Conservation (phyloP, 1,140 invertebrate species). For the Anastrepha ludens region DNA sequence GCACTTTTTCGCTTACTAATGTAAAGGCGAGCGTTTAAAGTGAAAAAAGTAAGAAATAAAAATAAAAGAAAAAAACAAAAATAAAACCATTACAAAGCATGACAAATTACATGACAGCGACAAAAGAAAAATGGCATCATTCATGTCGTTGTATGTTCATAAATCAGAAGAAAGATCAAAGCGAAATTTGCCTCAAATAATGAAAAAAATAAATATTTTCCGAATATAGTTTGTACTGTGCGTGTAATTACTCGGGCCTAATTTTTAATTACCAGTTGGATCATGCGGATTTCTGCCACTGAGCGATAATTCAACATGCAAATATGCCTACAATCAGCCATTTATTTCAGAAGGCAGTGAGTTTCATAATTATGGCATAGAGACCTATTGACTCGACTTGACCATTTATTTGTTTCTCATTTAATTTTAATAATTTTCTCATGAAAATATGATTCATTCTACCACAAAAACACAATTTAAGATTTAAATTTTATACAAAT, state of each 20-base stretch:
- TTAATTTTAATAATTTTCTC: too few relatives aligned
- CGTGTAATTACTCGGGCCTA: not conserved
- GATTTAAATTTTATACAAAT: too few relatives aligned
- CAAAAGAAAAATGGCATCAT: conserved; percentile 41
- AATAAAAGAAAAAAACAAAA: not conserved
- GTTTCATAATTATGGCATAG: too few relatives aligned
- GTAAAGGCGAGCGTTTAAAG: not conserved
- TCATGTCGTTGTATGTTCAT: conserved; percentile 12
- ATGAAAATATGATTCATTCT: too few relatives aligned
- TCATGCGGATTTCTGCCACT: not conserved
- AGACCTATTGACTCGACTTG: too few relatives aligned
- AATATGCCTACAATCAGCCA: not conserved
- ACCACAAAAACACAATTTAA: too few relatives aligned
- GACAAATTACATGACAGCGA: conserved; percentile 40
- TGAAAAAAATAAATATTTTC: not conserved
- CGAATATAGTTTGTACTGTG: not conserved
- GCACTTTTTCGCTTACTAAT: not conserved
- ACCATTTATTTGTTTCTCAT: too few relatives aligned
- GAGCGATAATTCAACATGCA: not conserved
- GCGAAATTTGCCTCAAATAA: not conserved
- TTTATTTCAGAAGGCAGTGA: too few relatives aligned
- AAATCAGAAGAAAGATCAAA: conserved; percentile 44
- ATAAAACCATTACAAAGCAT: not conserved
- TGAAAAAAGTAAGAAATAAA: not conserved
- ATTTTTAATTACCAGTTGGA: not conserved